Evolutionary conservation across 2,113 vertebrate genomes (phyloP), one percentile per base, ranked within the genome.

Genomic region (Ageneiosus marmoratus): DNA sequence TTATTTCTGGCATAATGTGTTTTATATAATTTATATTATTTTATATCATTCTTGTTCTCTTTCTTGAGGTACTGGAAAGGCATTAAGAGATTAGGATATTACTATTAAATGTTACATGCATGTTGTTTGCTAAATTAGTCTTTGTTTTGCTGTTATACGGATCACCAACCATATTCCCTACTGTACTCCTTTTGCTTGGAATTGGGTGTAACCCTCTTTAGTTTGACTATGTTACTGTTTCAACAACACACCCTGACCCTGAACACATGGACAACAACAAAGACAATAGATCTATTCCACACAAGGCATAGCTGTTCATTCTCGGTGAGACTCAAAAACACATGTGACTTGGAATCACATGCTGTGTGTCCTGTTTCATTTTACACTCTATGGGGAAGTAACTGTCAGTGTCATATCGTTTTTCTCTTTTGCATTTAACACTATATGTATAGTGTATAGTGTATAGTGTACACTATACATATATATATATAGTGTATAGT

Each of bases 261-360:
- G 27, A 60, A 82, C 80, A 82, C 80, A 85, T 48, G n/a, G 22
- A 79, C n/a, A 73, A 37, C 65, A 81, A 73, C 75, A 74, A 81
- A 82, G 75, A 83, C 82, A 83, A 77, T 50, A 79, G 82, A 83
- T 83, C 51, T 70, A 50, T 78, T 83, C 70, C 79, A 81, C 41
- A 83, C 34, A 58, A 60, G 44, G 56, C 56, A 70, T 44, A 80
- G 50, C 12, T 56, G 63, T 82, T 37, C 44, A 3, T 67, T 83
- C 51, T 77, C 41, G 41, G 58, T 48, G 67, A 50, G 62, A 83
- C 29, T 60, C 20, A 65, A 65, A 27, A 51, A 63, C 67, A 74
- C 67, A 81, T 79, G 70, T 83, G 76, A 86, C 32, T 78, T 79
- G 24, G 20, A 67, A 73, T 55, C 79, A 72, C 76, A 80, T 85